phyloP scores from a whole-genome alignment of 2,113 vertebrate genomes.

The Scartelaos histophorus region DNA sequence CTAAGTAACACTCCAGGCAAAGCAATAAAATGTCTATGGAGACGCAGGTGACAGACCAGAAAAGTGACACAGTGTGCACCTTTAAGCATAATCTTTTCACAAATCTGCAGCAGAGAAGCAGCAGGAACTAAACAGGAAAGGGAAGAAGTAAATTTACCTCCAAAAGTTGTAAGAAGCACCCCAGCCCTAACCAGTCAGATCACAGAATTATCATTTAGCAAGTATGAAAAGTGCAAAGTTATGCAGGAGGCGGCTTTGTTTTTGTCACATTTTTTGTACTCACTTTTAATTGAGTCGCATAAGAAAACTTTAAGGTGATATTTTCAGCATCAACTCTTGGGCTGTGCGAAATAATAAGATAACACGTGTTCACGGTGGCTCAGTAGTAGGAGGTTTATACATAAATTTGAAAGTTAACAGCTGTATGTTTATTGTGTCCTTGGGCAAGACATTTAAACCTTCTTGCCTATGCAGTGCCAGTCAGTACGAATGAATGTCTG shows the following conservation, averaged over 20 bases:
- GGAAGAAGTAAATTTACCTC: neutral
- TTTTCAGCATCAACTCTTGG: neutral
- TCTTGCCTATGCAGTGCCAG: too few species aligned
- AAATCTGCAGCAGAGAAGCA: conserved; percentile 37
- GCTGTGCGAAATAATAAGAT: neutral
- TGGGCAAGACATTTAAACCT: neutral
- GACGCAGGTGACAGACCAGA: too few species aligned
- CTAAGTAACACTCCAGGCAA: too few species aligned
- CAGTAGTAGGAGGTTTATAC: too few species aligned
- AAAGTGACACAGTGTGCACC: too few species aligned
- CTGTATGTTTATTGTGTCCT: too few species aligned
- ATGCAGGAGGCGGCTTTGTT: neutral
- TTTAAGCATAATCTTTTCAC: conserved; percentile 17
- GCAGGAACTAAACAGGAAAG: neutral
- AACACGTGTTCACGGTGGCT: too few species aligned
- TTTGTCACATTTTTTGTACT: neutral
- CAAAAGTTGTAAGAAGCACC: neutral
- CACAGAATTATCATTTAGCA: neutral
- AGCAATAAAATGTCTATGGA: too few species aligned
- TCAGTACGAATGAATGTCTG: too few species aligned
- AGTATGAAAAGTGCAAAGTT: neutral
- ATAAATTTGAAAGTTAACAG: too few species aligned
- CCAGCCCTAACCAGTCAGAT: neutral
- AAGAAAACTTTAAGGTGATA: neutral
- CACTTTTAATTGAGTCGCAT: neutral